Conservation (phyloP, 2,797 vertebrate genomes). For the Neosilurus hyrtlii region DNA sequence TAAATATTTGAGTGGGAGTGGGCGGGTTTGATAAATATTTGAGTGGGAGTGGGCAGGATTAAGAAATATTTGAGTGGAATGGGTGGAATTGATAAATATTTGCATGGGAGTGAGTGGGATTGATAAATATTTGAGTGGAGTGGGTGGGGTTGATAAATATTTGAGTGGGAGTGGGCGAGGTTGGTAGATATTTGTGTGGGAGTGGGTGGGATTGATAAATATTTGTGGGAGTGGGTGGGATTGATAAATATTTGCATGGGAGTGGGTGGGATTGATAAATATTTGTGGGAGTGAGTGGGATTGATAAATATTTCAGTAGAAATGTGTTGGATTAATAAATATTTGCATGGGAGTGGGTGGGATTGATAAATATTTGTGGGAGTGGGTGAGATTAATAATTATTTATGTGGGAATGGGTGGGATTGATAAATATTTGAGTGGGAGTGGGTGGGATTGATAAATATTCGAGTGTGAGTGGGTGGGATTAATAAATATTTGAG, state of each 20-base stretch:
- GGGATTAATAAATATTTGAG: neutral
- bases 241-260: neutral
- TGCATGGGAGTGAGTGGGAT: too few species aligned
- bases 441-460: neutral
- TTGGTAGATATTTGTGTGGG: neutral
- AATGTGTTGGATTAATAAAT: neutral
- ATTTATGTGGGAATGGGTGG: accelerated
- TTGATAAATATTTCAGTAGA: neutral
- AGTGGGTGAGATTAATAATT: too few species aligned
- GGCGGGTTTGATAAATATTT: neutral
- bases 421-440: neutral
- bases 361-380: neutral
- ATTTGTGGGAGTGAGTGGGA: neutral
- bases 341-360: too few species aligned
- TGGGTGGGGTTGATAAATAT: too few species aligned
- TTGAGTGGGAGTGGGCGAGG: too few species aligned
- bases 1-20: neutral
- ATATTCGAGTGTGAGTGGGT: neutral
- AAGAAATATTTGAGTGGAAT: neutral
- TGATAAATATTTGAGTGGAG: too few species aligned
- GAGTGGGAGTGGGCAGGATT: neutral
- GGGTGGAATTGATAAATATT: neutral
- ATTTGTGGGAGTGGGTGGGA: neutral
- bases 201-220: too few species aligned
- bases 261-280: neutral